Conservation (phyloP, 1,140 invertebrate genomes). For the Drosophila baimaii region DNA sequence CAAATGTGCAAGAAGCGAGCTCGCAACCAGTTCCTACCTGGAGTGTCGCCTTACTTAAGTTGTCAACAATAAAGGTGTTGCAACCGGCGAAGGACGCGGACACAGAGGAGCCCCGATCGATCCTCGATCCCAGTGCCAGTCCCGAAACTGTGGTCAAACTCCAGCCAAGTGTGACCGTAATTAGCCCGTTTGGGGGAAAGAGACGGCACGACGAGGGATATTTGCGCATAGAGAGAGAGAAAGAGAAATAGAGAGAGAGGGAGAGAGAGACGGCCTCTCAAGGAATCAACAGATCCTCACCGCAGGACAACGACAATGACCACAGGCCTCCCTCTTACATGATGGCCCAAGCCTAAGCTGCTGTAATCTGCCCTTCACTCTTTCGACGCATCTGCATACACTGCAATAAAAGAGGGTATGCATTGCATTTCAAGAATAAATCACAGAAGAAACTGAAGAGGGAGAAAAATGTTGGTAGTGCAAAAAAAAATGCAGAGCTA, state of each 20-base stretch:
- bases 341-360: constrained; percentile 25
- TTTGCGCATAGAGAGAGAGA: neutral
- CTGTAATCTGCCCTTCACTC: constrained; percentile 13
- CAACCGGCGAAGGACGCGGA: constrained; percentile 11
- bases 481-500: no score
- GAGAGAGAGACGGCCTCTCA: neutral
- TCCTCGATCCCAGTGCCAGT: constrained; percentile 15
- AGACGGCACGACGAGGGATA: neutral
- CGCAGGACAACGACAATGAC: constrained; percentile 25
- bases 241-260: neutral
- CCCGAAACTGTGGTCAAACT: constrained; percentile 38
- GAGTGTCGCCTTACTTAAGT: constrained; percentile 46
- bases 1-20: constrained; percentile 8
- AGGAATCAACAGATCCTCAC: constrained; percentile 16
- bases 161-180: constrained; percentile 56
- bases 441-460: neutral
- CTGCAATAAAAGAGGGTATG: neutral
- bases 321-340: constrained; percentile 28
- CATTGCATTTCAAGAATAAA: neutral
- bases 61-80: constrained; percentile 55
- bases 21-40: constrained; percentile 26
- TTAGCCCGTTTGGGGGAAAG: constrained; percentile 23
- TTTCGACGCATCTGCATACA: constrained; percentile 11
- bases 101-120: neutral
- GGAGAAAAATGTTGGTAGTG: no score